Percentiles rank a stretch among this genome's conserved stretches.
Evolutionary conservation across 2,888 invertebrate genomes (phyloP).

Genomic region (Polymixis lichenea): DNA sequence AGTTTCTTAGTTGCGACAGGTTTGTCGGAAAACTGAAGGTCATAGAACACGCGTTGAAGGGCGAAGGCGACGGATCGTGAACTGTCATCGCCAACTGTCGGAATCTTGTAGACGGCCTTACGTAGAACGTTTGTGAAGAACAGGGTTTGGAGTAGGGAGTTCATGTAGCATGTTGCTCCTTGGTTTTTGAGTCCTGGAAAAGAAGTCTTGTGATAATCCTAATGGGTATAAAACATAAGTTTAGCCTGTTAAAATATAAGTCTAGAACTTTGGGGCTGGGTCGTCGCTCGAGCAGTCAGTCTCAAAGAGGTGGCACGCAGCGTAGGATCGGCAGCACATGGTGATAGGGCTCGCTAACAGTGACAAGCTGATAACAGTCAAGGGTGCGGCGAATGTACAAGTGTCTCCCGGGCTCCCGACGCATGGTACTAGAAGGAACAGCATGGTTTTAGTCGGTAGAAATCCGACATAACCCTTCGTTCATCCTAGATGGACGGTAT

Average conservation of each 20-base stretch:
- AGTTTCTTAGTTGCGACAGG: slow-evolving; percentile 99
- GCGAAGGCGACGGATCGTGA: slow-evolving; percentile 96
- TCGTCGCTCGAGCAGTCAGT: too few species aligned
- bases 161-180: slow-evolving; percentile 99
- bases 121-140: slow-evolving; percentile 98
- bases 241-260: background rate
- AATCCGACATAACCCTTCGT: too few species aligned
- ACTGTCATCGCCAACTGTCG: slow-evolving; percentile 99
- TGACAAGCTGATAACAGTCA: too few species aligned
- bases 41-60: slow-evolving; percentile 99
- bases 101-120: slow-evolving; percentile 99
- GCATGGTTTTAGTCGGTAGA: too few species aligned
- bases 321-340: too few species aligned
- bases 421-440: too few species aligned
- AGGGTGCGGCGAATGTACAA: too few species aligned
- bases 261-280: too few species aligned
- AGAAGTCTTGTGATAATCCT: background rate
- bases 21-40: slow-evolving; percentile 98
- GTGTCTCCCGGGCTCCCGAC: too few species aligned
- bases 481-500: too few species aligned
- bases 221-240: background rate
- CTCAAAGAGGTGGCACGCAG: too few species aligned
- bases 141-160: slow-evolving; percentile 98
- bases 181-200: slow-evolving; percentile 97
- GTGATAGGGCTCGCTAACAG: too few species aligned